Evolutionary conservation across 2,888 invertebrate species (phyloP).

Genomic region (Lepidocyrtoides sp.): DNA sequence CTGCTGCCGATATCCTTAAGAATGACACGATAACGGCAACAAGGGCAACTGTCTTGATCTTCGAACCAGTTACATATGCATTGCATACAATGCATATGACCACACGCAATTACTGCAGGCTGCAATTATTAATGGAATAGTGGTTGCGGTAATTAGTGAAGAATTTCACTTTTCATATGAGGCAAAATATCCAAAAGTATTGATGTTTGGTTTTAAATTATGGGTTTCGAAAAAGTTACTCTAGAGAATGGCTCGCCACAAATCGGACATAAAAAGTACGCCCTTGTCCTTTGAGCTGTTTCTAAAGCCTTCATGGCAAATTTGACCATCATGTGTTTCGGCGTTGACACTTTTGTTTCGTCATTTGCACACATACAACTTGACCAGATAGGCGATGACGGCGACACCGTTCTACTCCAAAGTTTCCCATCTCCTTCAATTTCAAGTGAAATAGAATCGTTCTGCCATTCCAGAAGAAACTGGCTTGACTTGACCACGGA

Average conservation of each 20-base stretch:
- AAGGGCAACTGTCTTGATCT: conserved; percentile 69
- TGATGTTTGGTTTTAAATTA: background rate
- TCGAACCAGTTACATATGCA: conserved; percentile 59
- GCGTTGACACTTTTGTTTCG: background rate
- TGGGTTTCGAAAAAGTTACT: background rate
- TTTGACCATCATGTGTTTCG: background rate
- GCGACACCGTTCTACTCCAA: no score
- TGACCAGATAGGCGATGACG: no score
- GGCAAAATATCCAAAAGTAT: background rate
- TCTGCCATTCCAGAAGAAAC: background rate
- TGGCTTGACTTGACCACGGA: background rate
- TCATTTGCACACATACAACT: background rate
- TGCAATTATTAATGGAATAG: no score
- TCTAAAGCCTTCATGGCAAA: background rate
- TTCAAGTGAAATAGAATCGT: background rate
- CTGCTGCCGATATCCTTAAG: conserved; percentile 15
- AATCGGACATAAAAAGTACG: conserved; percentile 63
- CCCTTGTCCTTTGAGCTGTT: background rate
- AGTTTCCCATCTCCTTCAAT: no score
- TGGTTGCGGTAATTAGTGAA: no score
- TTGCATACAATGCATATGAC: conserved; percentile 61
- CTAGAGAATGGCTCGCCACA: conserved; percentile 55
- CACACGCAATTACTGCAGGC: conserved; percentile 70
- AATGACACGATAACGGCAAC: conserved; percentile 60
- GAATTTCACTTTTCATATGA: background rate